phyloP scores from a whole-genome alignment of 2,888 invertebrate genomes.

The Tanytarsus gracilentus region DNA sequence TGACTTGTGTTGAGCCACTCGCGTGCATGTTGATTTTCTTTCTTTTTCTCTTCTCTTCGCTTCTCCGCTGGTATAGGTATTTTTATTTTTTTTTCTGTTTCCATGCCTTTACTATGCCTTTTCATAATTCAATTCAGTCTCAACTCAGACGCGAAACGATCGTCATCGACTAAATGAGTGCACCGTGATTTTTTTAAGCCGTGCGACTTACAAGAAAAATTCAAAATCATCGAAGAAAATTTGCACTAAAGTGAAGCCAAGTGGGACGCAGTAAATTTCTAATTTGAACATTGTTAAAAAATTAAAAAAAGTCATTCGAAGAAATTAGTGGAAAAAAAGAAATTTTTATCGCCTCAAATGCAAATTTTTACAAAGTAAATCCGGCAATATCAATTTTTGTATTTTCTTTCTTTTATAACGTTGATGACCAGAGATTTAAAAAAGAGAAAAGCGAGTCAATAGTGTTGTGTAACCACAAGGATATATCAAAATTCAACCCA shows the following conservation, averaged over 20 bases:
- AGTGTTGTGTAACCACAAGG: no score
- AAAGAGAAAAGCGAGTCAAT: no score
- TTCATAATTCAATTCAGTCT: slow-evolving; percentile 28
- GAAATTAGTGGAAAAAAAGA: not conserved
- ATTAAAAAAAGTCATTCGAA: not conserved
- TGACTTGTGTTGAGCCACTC: not conserved
- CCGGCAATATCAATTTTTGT: not conserved
- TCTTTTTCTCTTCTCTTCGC: not conserved
- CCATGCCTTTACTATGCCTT: slow-evolving; percentile 20
- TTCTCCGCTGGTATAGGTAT: not conserved
- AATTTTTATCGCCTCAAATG: slow-evolving; percentile 2
- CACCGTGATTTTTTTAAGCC: not conserved
- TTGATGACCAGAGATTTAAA: no score
- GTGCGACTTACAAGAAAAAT: not conserved
- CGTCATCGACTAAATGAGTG: slow-evolving; percentile 17
- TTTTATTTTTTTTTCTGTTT: slow-evolving; percentile 7
- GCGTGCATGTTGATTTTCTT: not conserved
- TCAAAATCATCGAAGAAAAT: not conserved
- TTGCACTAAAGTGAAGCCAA: not conserved
- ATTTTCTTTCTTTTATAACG: not conserved
- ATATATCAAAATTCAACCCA: no score
- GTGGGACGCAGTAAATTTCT: slow-evolving; percentile 2
- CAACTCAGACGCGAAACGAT: slow-evolving; percentile 26
- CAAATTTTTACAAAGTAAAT: slow-evolving; percentile 4
- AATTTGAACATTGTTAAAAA: not conserved